Percentiles rank a stretch among this genome's conserved stretches.
Conservation (phyloP, 2,113 vertebrate species). For the Oriolus oriolus region DNA sequence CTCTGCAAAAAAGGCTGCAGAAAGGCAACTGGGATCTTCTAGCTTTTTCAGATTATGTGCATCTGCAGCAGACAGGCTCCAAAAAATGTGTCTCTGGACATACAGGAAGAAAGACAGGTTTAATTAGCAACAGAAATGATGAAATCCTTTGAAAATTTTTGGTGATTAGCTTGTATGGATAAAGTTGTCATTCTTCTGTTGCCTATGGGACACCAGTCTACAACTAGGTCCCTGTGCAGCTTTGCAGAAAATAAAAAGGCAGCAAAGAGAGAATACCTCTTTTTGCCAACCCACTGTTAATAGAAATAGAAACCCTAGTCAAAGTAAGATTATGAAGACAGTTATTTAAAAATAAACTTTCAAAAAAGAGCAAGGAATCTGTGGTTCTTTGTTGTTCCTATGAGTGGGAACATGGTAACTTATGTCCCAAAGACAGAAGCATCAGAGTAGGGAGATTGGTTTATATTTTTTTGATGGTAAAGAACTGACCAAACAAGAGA, state of each 20-base stretch:
- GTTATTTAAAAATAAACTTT: neutral
- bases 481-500: neutral
- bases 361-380: fast-evolving
- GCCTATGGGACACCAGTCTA: neutral
- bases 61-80: neutral
- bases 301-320: neutral
- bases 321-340: neutral
- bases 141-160: neutral
- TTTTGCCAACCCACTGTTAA: neutral
- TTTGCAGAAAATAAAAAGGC: neutral
- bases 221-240: neutral
- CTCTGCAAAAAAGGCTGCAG: neutral
- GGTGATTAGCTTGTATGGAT: neutral
- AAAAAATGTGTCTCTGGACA: neutral
- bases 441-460: neutral
- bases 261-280: neutral
- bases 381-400: neutral
- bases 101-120: neutral
- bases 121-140: neutral
- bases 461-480: neutral
- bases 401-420: neutral
- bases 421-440: neutral
- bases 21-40: neutral
- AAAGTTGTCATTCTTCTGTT: neutral
- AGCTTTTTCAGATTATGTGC: neutral